Evolutionary conservation across 2,888 invertebrate genomes (phyloP).

Genomic region (Drosophila tanythrix): DNA sequence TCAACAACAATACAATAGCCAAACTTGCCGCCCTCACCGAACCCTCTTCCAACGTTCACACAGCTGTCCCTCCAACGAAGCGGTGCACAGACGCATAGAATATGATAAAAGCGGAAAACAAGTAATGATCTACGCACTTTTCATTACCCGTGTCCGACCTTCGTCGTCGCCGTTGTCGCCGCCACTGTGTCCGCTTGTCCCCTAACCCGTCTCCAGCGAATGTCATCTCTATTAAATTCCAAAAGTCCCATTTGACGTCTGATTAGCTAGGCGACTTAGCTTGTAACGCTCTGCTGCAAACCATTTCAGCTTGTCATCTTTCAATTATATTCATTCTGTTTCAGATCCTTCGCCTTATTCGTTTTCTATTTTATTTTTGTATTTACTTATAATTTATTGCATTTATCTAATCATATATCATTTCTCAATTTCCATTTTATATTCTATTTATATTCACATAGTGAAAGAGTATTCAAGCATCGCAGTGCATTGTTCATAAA

Average conservation of each 20-base stretch:
- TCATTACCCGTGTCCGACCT: constrained; percentile 62
- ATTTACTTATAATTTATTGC: background rate
- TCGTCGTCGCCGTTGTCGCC: constrained; percentile 18
- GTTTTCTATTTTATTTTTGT: background rate
- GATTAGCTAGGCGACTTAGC: constrained; percentile 18
- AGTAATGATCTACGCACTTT: constrained; percentile 75
- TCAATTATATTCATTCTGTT: background rate
- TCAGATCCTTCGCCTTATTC: background rate
- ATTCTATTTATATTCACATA: background rate
- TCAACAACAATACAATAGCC: constrained; percentile 30
- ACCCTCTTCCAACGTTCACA: constrained; percentile 2
- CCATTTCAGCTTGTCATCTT: background rate
- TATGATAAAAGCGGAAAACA: constrained; percentile 58
- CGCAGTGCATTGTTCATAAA: background rate
- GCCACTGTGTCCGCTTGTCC: background rate
- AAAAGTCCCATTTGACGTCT: background rate
- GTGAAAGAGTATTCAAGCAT: constrained; percentile 8
- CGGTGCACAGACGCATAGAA: constrained; percentile 29
- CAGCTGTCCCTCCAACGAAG: constrained; percentile 42
- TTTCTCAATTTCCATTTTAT: background rate
- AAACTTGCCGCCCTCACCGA: background rate
- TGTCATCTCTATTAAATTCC: constrained; percentile 48
- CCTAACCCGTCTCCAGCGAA: constrained; percentile 12
- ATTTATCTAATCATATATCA: background rate
- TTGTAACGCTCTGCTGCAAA: constrained; percentile 23